Percentiles rank a stretch among this genome's conserved stretches.
phyloP scores from a whole-genome alignment of 2,113 vertebrate genomes.

The Desmodus rotundus region DNA sequence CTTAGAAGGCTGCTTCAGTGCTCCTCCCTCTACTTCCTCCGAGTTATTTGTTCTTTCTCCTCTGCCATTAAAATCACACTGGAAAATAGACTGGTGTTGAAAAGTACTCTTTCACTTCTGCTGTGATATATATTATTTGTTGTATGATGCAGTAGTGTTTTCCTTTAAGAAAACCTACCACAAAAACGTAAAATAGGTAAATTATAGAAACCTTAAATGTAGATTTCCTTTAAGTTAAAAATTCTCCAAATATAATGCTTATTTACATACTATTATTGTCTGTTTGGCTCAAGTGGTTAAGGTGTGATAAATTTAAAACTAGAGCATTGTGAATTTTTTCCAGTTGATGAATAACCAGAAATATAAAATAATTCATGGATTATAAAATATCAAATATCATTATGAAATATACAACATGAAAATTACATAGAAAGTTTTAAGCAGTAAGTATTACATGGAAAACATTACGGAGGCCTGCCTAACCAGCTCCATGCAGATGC shows the following conservation, averaged over 20 bases:
- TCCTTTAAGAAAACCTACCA: not conserved
- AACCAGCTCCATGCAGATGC: not conserved
- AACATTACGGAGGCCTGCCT: not conserved
- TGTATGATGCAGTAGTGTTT: not conserved
- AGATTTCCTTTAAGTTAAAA: not conserved
- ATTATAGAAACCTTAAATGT: not conserved
- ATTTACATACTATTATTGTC: not conserved
- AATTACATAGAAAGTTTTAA: not conserved
- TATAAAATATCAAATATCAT: not conserved
- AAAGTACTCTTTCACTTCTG: not conserved
- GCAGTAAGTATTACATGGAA: not conserved
- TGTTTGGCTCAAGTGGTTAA: not conserved
- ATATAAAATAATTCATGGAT: not conserved
- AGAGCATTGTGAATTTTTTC: not conserved
- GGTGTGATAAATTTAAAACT: not conserved
- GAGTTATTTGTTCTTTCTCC: not conserved
- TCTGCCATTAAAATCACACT: not conserved
- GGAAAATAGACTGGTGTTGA: not conserved
- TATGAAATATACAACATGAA: not conserved
- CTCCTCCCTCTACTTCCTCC: not conserved
- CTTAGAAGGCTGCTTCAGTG: not conserved
- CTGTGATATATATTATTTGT: not conserved
- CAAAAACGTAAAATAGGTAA: not conserved
- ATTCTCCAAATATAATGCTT: not conserved
- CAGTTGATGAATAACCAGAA: not conserved